These are phyloP conservation scores for Asarcornis scutulata DNA, from an alignment of 2,113 vertebrate species.

Conservation along the genomic window DNA sequence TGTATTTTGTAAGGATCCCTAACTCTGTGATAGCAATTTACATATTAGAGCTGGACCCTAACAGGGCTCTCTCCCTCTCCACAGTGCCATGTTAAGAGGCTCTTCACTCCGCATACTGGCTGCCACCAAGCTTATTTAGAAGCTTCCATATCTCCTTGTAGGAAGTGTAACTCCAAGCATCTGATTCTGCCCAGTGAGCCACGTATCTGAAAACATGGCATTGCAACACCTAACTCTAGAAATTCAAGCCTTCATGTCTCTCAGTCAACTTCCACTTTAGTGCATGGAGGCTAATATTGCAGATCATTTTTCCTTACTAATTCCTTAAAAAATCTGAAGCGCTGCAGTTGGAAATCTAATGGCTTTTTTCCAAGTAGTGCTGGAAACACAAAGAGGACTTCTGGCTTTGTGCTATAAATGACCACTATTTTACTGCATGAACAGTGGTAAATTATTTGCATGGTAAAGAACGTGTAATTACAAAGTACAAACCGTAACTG, in stretches of 20 bases:
- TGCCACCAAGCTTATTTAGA: not conserved
- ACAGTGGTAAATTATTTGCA: not conserved
- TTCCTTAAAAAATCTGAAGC: not conserved
- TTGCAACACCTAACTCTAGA: not conserved
- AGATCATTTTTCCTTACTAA: not conserved
- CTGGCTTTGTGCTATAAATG: not conserved
- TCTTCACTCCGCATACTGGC: not conserved
- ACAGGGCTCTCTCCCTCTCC: not conserved
- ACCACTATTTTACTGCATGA: not conserved
- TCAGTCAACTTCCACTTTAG: not conserved
- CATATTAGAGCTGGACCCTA: not conserved
- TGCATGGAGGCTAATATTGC: not conserved
- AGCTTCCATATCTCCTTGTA: not conserved
- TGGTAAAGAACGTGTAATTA: slow-evolving; percentile 13
- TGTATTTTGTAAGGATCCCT: not conserved
- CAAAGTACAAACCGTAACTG: not conserved
- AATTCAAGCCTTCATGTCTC: not conserved
- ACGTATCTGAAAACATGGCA: not conserved
- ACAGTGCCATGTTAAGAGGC: not conserved
- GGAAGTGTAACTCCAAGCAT: fast-evolving
- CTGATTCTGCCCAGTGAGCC: not conserved
- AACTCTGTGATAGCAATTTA: not conserved
- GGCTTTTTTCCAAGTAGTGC: slow-evolving; percentile 1
- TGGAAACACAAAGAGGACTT: not conserved
- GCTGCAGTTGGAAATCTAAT: not conserved